Conservation (phyloP, 2,797 vertebrate species). For the Sus cebifrons region DNA sequence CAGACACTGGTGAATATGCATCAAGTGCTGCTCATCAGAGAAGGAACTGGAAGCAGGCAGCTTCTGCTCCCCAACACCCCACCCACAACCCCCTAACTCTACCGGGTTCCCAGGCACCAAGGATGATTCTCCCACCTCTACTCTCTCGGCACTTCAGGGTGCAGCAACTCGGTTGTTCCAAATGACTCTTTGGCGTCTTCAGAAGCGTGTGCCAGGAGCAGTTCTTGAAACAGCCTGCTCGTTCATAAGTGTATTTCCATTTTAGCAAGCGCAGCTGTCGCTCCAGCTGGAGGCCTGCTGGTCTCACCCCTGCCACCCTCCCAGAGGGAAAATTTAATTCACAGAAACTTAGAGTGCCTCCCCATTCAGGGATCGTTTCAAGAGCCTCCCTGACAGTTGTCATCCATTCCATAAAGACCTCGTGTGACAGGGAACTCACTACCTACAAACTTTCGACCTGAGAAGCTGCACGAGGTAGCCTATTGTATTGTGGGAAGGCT, state of each 20-base stretch:
- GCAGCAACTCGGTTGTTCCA: constrained; percentile 1
- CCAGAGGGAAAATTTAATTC: constrained; percentile 46
- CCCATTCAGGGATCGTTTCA: neutral
- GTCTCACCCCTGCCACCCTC: constrained; percentile 57
- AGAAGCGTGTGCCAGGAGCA: neutral
- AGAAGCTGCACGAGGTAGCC: neutral
- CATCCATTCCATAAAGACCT: neutral
- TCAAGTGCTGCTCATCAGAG: neutral
- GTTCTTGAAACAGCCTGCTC: neutral
- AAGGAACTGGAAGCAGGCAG: neutral
- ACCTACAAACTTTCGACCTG: neutral
- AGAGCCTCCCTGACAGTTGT: neutral
- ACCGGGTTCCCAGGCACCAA: neutral
- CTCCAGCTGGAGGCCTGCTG: constrained; percentile 16
- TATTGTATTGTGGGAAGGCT: neutral
- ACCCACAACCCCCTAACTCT: rapidly evolving
- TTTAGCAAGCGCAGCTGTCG: constrained; percentile 33
- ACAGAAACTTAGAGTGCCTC: neutral
- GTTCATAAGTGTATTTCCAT: constrained; percentile 47
- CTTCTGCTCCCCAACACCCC: neutral
- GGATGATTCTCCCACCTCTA: neutral
- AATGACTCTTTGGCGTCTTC: neutral
- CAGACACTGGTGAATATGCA: neutral
- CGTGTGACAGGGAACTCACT: neutral
- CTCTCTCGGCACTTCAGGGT: neutral